phyloP scores from a whole-genome alignment of 2,113 vertebrate genomes.

The Gasterosteus aculeatus region DNA sequence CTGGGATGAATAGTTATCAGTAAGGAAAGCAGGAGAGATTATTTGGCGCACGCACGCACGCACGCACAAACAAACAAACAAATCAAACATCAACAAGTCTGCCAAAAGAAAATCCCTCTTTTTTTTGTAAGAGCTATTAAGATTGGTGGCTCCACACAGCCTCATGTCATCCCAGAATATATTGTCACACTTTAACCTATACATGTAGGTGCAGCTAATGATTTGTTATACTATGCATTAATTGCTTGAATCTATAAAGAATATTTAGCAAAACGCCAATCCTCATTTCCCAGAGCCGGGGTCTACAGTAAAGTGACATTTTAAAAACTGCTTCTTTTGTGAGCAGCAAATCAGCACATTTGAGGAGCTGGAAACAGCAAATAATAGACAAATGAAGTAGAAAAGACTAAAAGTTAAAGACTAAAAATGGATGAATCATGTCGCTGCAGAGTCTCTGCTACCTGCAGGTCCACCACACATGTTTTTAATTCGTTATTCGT shows the following conservation, averaged over 20 bases:
- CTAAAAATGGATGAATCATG: neutral
- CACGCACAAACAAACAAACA: neutral
- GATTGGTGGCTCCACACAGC: neutral
- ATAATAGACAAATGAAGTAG: neutral
- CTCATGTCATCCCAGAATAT: neutral
- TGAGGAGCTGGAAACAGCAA: neutral
- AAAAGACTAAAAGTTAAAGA: neutral
- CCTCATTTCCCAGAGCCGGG: neutral
- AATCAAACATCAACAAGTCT: slow-evolving; percentile 11
- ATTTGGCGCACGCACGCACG: slow-evolving; percentile 19
- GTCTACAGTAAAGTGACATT: neutral
- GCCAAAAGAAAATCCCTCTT: slow-evolving; percentile 47
- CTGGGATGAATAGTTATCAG: slow-evolving; percentile 13
- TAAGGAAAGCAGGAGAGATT: slow-evolving; percentile 39
- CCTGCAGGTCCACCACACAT: neutral
- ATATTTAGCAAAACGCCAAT: neutral
- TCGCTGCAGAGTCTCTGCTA: neutral
- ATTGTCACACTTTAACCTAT: neutral
- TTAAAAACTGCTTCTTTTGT: neutral
- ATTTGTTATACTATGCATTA: neutral
- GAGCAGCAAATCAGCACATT: neutral
- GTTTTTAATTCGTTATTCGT: slow-evolving; percentile 14
- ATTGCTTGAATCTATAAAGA: neutral
- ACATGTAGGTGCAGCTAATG: neutral
- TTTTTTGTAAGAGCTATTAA: neutral